phyloP scores from a whole-genome alignment of 1,140 invertebrate genomes.

The Microvelia longipes region DNA sequence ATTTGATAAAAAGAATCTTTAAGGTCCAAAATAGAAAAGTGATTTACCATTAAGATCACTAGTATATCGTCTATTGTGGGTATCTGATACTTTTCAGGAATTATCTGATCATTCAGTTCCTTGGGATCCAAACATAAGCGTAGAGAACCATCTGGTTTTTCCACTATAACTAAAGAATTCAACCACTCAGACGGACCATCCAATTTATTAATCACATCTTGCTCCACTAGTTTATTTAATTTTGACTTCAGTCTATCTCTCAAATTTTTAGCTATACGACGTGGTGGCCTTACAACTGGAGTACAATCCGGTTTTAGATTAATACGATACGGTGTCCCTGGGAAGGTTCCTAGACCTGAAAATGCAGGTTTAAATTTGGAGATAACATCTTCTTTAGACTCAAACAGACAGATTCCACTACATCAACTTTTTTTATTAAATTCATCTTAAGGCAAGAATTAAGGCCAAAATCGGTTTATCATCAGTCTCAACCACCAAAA shows the following conservation, averaged over 20 bases:
- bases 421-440: slow-evolving; percentile 7
- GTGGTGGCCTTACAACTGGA: slow-evolving; percentile 3
- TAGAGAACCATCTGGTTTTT: slow-evolving; percentile 8
- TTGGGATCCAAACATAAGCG: slow-evolving; percentile 4
- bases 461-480: slow-evolving; percentile 10
- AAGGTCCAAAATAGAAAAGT: neutral
- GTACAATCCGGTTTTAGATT: neutral
- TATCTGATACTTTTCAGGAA: neutral
- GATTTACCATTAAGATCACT: neutral
- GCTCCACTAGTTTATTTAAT: slow-evolving; percentile 5
- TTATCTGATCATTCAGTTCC: slow-evolving; percentile 1
- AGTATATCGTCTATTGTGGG: neutral
- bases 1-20: neutral
- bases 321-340: slow-evolving; percentile 5
- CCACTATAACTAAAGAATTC: slow-evolving; percentile 8
- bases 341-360: neutral
- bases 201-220: slow-evolving; percentile 2
- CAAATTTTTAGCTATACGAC: slow-evolving; percentile 9
- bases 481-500: slow-evolving; percentile 2
- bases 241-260: slow-evolving; percentile 5
- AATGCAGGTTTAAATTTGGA: neutral
- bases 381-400: neutral
- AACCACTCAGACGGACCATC: slow-evolving; percentile 7
- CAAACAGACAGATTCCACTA: neutral
- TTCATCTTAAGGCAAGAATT: neutral